Conservation (phyloP, 2,113 vertebrate species). For the Myotis brandtii region DNA sequence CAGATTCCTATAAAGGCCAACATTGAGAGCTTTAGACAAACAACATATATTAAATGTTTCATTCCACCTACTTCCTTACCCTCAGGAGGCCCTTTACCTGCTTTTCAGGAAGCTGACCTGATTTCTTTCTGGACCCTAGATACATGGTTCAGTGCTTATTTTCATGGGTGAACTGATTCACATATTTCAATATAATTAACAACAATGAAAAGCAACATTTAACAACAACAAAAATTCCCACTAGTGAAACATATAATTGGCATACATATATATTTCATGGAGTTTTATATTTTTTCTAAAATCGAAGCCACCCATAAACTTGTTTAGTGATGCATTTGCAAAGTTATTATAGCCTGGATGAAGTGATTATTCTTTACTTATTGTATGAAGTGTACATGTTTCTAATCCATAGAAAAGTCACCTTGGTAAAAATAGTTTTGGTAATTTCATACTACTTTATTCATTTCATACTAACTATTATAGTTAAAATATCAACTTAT, state of each 20-base stretch:
- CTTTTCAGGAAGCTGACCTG: constrained; percentile 32
- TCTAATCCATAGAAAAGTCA: constrained; percentile 11
- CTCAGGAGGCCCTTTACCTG: background rate
- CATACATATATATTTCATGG: background rate
- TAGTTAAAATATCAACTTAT: background rate
- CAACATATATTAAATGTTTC: background rate
- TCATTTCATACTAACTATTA: constrained; percentile 38
- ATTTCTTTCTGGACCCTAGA: constrained; percentile 19
- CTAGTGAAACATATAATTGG: background rate
- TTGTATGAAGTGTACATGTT: background rate
- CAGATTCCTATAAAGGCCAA: background rate
- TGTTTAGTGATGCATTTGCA: constrained; percentile 28
- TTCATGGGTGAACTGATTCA: constrained; percentile 30
- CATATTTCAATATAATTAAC: constrained; percentile 58
- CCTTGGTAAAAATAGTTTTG: constrained; percentile 48
- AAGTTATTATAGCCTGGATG: background rate
- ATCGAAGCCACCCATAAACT: background rate
- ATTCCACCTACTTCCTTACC: constrained; percentile 41
- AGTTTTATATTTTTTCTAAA: constrained; percentile 34
- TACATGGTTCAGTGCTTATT: background rate
- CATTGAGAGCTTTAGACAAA: background rate
- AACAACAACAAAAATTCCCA: background rate
- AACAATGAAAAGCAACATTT: background rate
- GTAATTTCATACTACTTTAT: constrained; percentile 32
- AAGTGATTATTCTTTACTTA: constrained; percentile 46